Evolutionary conservation across 2,797 vertebrate genomes (phyloP), one percentile per base, ranked within the genome.

Genomic region (Denticeps clupeoides): DNA sequence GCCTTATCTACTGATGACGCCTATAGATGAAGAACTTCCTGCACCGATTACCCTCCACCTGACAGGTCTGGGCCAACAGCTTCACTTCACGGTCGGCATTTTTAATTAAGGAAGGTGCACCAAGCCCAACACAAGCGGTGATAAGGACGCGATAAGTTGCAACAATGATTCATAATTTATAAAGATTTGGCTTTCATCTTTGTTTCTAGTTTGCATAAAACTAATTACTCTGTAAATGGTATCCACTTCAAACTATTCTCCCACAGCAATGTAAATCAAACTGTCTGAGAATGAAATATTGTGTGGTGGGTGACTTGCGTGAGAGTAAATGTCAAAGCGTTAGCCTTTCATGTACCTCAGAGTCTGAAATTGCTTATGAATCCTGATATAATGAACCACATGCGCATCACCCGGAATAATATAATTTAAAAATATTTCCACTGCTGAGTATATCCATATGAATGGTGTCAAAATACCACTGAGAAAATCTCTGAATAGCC

Each of bases 81-180:
- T 35, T 32, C 35, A 16, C 35, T 32, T 15, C 13, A 16, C 16
- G 35, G 69, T 85, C 88, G 90, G 83, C 85, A 90, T 93, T 87
- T 90, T 89, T 96, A 91, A 93, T 93, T 88, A 91, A 84, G 68
- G 87, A 87, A 93, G 89, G 91, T 92, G 88, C 86, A 81, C 85
- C 88, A 85, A 72, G 73, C 69, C 8, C 65, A 33, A 59, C 60
- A 61, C 54, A 53, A 53, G 41, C 48, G 45, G 59, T 53, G 72
- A 82, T 74, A 75, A 78, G 86, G 78, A 75, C 78, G 82, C 67
- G 86, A 90, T 91, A 91, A 90, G 79, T 90, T 91, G 88, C 80
- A 90, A 93, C 87, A 86, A n/a, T 75, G 79, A 93, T 97, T 91
- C 90, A 97, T 96, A 91, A 97, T 97, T 97, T 88, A 97, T 94